Evolutionary conservation across 2,113 vertebrate species (phyloP).

Genomic region (Elanus axillaris): DNA sequence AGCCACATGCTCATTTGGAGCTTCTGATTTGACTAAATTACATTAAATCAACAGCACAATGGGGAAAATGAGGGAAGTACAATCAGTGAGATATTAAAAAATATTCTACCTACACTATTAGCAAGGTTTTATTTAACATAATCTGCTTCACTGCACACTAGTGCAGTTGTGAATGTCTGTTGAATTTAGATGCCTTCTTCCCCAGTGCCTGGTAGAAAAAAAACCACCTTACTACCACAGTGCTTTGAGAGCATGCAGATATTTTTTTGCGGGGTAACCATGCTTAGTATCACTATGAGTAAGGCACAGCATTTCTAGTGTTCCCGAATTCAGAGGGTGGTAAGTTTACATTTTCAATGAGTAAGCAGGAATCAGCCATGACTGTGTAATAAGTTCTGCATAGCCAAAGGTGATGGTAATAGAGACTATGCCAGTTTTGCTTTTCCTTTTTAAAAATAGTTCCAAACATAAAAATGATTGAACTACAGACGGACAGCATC

Average conservation of each 20-base stretch:
- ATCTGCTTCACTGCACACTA: background rate
- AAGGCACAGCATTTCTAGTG: background rate
- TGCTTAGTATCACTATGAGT: background rate
- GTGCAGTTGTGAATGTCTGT: background rate
- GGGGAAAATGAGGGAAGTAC: background rate
- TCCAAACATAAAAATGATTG: background rate
- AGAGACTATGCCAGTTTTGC: background rate
- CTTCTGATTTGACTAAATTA: conserved; percentile 1
- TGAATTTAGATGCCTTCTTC: background rate
- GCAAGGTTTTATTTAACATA: background rate
- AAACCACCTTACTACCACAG: background rate
- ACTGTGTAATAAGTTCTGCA: background rate
- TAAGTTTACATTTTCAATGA: background rate
- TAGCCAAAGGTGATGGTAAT: background rate
- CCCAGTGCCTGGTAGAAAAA: background rate
- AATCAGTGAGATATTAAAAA: background rate
- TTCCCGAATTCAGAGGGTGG: background rate
- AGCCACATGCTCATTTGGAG: background rate
- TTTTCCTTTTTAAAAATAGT: background rate
- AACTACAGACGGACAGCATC: background rate
- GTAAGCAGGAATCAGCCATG: background rate
- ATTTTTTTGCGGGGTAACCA: background rate
- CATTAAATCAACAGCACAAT: background rate
- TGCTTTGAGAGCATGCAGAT: background rate
- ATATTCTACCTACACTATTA: background rate